Evolutionary conservation across 2,797 vertebrate species (phyloP).

Genomic region (Coilia nasus): DNA sequence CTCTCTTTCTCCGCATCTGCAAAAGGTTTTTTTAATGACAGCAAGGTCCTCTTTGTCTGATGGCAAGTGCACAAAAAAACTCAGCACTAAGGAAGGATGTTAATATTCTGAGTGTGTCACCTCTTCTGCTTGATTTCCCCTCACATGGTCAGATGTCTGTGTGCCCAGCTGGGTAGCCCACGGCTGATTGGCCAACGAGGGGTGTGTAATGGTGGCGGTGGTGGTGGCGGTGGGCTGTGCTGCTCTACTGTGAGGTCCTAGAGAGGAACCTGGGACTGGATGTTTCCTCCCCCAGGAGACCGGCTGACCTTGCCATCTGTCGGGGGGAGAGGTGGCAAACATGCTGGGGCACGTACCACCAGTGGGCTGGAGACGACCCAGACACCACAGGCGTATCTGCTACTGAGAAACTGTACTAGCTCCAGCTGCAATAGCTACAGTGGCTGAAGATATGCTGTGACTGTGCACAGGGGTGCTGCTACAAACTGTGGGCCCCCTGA

Average conservation of each 20-base stretch:
- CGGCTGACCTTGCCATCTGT: constrained; percentile 56
- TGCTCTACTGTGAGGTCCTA: background rate
- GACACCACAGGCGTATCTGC: constrained; percentile 35
- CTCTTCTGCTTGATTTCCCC: background rate
- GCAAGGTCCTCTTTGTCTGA: background rate
- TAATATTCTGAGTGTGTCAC: constrained; percentile 9
- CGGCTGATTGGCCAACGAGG: background rate
- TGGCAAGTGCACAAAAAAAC: background rate
- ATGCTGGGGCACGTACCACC: constrained; percentile 48
- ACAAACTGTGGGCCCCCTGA: too few species aligned
- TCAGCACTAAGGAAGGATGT: background rate
- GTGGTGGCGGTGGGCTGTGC: constrained; percentile 32
- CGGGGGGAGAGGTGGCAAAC: background rate
- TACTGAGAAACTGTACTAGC: background rate
- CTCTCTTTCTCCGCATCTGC: background rate
- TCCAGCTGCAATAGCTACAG: too few species aligned
- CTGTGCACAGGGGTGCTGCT: too few species aligned
- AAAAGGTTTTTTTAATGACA: background rate
- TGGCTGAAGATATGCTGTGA: too few species aligned
- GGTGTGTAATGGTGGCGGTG: constrained; percentile 31
- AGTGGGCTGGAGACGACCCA: constrained; percentile 46
- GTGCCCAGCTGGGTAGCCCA: background rate
- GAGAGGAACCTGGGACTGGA: background rate
- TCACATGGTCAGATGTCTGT: constrained; percentile 19
- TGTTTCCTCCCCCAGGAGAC: constrained; percentile 1